These are phyloP conservation scores for Drosophila sulfurigaster DNA, from an alignment of 1,140 invertebrate genomes.

Conservation along the genomic window DNA sequence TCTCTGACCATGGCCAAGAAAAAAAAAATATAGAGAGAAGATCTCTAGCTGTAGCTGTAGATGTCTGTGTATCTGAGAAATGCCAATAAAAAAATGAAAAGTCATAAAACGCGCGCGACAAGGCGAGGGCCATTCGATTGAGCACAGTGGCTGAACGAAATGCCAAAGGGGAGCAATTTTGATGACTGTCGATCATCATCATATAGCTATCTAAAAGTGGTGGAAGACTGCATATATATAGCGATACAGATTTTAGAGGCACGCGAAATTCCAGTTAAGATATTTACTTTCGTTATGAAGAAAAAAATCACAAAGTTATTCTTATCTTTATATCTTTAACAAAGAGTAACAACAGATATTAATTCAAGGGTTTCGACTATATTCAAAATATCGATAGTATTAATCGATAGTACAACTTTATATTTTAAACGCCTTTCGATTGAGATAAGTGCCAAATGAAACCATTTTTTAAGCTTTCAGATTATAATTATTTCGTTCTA, in stretches of 20 bases:
- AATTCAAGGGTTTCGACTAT: no score
- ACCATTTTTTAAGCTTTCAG: no score
- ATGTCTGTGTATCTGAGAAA: conserved; percentile 7
- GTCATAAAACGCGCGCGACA: conserved; percentile 49
- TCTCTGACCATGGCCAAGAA: conserved; percentile 55
- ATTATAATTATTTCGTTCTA: no score
- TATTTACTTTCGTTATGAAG: no score
- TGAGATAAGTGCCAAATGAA: no score
- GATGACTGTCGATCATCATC: conserved; percentile 2
- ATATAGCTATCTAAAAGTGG: not conserved
- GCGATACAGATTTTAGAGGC: not conserved
- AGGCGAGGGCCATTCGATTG: conserved; percentile 6
- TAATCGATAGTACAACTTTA: no score
- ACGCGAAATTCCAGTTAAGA: no score
- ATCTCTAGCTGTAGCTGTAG: not conserved
- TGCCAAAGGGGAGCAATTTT: not conserved
- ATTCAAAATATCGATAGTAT: no score
- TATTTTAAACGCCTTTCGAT: no score
- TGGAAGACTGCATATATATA: not conserved
- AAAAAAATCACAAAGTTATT: no score
- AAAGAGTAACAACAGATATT: no score
- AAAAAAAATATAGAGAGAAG: conserved; percentile 7
- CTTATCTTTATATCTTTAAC: no score
- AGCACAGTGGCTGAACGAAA: not conserved
- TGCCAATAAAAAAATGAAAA: conserved; percentile 59